phyloP scores from a whole-genome alignment of 2,888 invertebrate species.

The Stegana nigrithorax region DNA sequence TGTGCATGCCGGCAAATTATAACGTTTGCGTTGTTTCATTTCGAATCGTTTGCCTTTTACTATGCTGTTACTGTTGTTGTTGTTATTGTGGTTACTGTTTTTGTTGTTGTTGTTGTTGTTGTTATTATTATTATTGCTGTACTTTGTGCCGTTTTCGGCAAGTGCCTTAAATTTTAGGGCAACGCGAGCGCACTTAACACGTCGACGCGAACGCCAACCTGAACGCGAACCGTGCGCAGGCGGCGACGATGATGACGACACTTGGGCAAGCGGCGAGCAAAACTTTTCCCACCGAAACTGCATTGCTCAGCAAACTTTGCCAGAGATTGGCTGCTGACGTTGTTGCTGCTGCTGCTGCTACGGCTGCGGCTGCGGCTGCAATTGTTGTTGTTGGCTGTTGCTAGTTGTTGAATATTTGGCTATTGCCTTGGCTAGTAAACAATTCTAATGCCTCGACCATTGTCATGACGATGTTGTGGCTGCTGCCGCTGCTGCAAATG shows the following conservation, averaged over 20 bases:
- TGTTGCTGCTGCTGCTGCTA: conserved; percentile 13
- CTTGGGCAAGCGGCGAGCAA: conserved; percentile 30
- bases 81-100: neutral
- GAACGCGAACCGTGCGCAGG: conserved; percentile 32
- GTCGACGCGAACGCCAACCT: conserved; percentile 43
- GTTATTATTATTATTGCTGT: conserved; percentile 1
- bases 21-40: conserved; percentile 60
- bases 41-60: no score
- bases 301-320: conserved; percentile 31
- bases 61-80: conserved; percentile 12
- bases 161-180: conserved; percentile 17
- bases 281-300: conserved; percentile 30
- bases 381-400: neutral
- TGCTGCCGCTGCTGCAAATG: neutral
- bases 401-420: conserved; percentile 4
- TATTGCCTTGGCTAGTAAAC: no score
- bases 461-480: no score
- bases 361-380: no score
- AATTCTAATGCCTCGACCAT: no score
- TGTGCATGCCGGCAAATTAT: conserved; percentile 59
- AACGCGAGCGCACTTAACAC: conserved; percentile 50
- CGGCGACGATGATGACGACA: conserved; percentile 15
- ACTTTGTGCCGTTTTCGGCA: no score
- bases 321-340: conserved; percentile 43
- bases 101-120: neutral